phyloP scores from a whole-genome alignment of 2,113 vertebrate genomes.

The Phasianus colchicus region DNA sequence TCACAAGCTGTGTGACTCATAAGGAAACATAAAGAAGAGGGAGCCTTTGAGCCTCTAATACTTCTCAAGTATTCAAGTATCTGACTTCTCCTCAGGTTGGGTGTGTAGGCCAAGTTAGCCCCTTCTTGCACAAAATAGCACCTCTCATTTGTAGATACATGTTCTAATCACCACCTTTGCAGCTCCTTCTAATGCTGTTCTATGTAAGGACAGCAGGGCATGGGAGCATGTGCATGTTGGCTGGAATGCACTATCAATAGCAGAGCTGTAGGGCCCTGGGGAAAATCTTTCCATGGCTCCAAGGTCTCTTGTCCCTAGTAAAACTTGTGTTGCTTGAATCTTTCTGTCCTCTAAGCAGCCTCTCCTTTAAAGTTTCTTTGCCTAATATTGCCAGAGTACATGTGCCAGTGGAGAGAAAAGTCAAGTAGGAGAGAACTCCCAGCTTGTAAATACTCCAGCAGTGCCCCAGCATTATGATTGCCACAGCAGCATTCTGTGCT shows the following conservation, averaged over 20 bases:
- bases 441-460: neutral
- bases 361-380: neutral
- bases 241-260: neutral
- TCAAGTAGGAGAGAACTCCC: neutral
- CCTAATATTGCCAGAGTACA: neutral
- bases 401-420: neutral
- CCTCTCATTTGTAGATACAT: neutral
- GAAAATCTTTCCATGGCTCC: neutral
- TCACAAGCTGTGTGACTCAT: neutral
- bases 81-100: neutral
- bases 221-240: neutral
- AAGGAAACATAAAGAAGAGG: neutral
- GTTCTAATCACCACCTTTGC: neutral
- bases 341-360: neutral
- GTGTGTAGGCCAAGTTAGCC: neutral
- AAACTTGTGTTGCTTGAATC: neutral
- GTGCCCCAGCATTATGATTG: neutral
- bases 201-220: neutral
- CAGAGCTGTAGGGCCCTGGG: neutral
- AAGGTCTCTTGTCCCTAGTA: neutral
- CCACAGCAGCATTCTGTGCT: constrained; percentile 10
- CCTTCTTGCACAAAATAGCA: neutral
- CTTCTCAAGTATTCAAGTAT: neutral
- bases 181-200: neutral
- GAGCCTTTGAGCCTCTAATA: neutral